These are phyloP conservation scores for Ephestia elutella DNA, from an alignment of 1,140 invertebrate genomes.

Conservation along the genomic window DNA sequence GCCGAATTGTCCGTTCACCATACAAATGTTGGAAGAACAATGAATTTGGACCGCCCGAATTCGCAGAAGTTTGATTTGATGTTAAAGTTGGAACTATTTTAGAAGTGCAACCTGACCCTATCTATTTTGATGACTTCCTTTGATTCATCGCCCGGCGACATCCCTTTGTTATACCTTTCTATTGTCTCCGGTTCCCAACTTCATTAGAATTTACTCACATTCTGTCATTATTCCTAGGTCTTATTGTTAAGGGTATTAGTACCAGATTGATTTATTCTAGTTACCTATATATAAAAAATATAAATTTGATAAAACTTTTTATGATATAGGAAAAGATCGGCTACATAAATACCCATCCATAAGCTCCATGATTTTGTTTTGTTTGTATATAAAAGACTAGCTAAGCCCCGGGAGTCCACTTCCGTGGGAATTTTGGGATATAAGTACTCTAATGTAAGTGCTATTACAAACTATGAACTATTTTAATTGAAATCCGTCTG, in stretches of 20 bases:
- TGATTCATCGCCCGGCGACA: constrained; percentile 5
- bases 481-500: too few species aligned
- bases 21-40: constrained; percentile 24
- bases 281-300: neutral
- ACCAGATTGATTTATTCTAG: neutral
- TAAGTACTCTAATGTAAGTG: too few species aligned
- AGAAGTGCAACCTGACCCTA: neutral
- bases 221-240: neutral
- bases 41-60: constrained; percentile 4
- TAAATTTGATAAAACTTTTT: too few species aligned
- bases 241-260: neutral
- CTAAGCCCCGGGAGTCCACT: too few species aligned
- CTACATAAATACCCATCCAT: too few species aligned
- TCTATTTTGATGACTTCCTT: constrained; percentile 4
- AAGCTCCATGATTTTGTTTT: too few species aligned
- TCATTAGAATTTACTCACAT: neutral
- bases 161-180: neutral
- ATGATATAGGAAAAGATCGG: too few species aligned
- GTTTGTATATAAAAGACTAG: too few species aligned
- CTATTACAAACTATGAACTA: too few species aligned
- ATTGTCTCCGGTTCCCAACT: neutral
- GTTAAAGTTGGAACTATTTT: constrained; percentile 8
- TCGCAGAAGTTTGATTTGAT: constrained; percentile 7
- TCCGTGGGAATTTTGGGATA: too few species aligned
- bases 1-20: constrained; percentile 37